phyloP scores from a whole-genome alignment of 2,113 vertebrate species.

The Psammodynastes pulverulentus region DNA sequence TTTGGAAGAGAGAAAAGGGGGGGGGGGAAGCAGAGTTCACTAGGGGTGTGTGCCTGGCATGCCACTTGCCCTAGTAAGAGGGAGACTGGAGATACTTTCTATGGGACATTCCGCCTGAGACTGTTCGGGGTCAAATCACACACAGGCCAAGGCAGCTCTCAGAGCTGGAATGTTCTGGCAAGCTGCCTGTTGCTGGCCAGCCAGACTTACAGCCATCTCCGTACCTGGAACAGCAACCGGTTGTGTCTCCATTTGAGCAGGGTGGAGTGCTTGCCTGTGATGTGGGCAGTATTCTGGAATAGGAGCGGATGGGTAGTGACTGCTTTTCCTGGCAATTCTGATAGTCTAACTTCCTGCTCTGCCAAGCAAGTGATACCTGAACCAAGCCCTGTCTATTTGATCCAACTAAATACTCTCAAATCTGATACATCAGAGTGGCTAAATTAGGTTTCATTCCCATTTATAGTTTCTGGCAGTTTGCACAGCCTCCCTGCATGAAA shows the following conservation, averaged over 20 bases:
- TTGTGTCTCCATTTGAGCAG: conserved; percentile 38
- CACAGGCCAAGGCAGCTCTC: not conserved
- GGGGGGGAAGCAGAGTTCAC: not conserved
- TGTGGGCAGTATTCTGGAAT: conserved; percentile 22
- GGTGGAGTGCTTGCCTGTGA: conserved; percentile 19
- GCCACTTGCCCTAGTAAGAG: not conserved
- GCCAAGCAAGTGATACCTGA: not conserved
- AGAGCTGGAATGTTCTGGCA: conserved; percentile 62
- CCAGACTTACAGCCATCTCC: conserved; percentile 19
- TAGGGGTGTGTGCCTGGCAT: not conserved
- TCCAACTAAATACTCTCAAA: conserved; percentile 1
- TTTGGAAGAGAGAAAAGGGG: not conserved
- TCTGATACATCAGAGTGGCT: not conserved
- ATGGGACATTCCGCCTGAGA: not conserved
- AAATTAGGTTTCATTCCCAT: not conserved
- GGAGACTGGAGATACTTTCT: not conserved
- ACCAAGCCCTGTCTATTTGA: conserved; percentile 14
- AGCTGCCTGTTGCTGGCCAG: conserved; percentile 42
- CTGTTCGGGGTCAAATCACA: not conserved
- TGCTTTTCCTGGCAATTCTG: conserved; percentile 29
- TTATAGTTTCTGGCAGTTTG: not conserved
- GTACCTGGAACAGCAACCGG: conserved; percentile 38
- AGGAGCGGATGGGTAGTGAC: not conserved
- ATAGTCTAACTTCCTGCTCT: not conserved
- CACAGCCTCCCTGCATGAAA: not conserved